Percentiles rank a stretch among this genome's conserved stretches.
Conservation (phyloP, 2,888 invertebrate species). For the Anarsia innoxiella region DNA sequence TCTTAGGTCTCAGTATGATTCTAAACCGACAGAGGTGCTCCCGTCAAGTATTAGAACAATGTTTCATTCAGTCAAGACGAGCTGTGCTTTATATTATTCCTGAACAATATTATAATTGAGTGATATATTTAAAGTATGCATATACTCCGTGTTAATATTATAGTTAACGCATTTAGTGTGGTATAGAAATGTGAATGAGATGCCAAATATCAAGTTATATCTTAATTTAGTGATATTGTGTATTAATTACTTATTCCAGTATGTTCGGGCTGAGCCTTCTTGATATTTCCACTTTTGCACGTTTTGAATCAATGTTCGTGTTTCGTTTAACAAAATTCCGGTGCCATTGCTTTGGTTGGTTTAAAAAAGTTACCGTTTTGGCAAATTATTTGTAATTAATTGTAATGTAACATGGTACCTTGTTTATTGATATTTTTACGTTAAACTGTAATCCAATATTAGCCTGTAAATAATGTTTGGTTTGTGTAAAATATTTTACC, state of each 20-base stretch:
- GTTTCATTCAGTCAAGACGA: constrained; percentile 45
- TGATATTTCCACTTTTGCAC: constrained; percentile 6
- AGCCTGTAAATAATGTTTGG: constrained; percentile 14
- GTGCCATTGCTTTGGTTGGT: constrained; percentile 39
- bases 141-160: constrained; percentile 37
- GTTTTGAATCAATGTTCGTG: constrained; percentile 4
- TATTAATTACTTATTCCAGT: constrained; percentile 38
- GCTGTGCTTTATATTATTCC: constrained; percentile 53
- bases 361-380: constrained; percentile 41
- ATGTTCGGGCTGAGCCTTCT: constrained; percentile 33
- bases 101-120: constrained; percentile 42
- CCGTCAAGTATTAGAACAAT: constrained; percentile 17
- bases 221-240: constrained; percentile 34
- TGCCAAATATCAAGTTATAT: constrained; percentile 64
- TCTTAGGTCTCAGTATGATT: no score
- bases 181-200: constrained; percentile 57
- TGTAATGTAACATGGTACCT: constrained; percentile 31
- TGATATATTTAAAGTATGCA: constrained; percentile 37
- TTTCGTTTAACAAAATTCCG: constrained; percentile 17
- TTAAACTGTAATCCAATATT: constrained; percentile 6
- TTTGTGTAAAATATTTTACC: constrained; percentile 44
- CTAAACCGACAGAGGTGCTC: no score
- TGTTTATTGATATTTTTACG: constrained; percentile 20
- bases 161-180: constrained; percentile 35
- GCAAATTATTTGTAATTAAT: constrained; percentile 21